Evolutionary conservation across 2,888 invertebrate genomes (phyloP).

Genomic region (Digitonthophagus gazella): DNA sequence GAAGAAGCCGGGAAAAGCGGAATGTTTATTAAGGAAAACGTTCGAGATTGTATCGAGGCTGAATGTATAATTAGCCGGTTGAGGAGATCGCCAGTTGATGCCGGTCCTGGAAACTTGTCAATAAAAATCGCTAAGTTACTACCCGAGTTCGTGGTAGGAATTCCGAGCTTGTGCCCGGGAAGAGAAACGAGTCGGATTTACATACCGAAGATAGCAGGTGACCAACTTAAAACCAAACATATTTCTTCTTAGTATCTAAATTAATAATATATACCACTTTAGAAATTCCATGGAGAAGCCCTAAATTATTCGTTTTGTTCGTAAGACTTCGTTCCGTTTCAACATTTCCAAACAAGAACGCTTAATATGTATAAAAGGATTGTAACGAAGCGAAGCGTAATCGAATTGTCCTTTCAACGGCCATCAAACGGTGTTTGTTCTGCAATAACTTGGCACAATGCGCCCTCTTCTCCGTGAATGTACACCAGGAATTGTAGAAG

Average conservation of each 20-base stretch:
- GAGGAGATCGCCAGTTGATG: no score
- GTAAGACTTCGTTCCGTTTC: not conserved
- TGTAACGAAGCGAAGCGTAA: not conserved
- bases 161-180: no score
- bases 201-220: no score
- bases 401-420: not conserved
- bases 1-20: not conserved
- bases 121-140: no score
- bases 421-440: not conserved
- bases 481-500: not conserved
- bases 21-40: not conserved
- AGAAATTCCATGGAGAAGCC: not conserved
- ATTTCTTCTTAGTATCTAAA: no score
- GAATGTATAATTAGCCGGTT: not conserved
- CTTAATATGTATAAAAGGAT: not conserved
- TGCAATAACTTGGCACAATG: not conserved
- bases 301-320: not conserved
- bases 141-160: no score
- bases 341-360: not conserved
- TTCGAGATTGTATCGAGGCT: not conserved
- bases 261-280: no score
- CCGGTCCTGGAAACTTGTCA: no score
- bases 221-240: no score
- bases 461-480: not conserved
- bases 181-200: no score